Evolutionary conservation across 2,113 vertebrate genomes (phyloP), one percentile per base, ranked within the genome.

Genomic region (Channa argus): DNA sequence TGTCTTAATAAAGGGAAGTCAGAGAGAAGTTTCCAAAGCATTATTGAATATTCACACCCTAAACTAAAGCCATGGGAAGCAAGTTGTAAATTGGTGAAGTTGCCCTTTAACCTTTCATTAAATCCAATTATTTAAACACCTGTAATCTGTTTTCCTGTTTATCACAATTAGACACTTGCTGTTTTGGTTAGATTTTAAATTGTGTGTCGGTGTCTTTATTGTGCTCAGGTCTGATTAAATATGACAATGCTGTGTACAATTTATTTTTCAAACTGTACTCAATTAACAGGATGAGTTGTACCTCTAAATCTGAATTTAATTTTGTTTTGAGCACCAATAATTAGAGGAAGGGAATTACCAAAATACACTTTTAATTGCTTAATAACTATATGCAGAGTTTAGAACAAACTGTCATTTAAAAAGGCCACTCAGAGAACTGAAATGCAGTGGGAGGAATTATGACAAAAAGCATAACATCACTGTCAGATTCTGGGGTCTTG

Each of bases 311-410:
- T n/a, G 5, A 45, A 44, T 62, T 55, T 24, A 69, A 56, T 62
- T 54, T 65, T 6, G 2, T 66, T 79, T 56, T 44, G 9, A 58
- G 68, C 24, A 60, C 34, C 24, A 63, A 41, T 74, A 64, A 64
- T 63, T 60, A 67, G 55, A 80, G 69, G 66, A 89, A 86, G 76
- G 80, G 77, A 75, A 79, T 70, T 58, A 52, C 45, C 63, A 34
- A 50, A 66, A 43, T 37, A 15, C 5, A 46, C 0, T 61, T 10
- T 64, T 74, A 82, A 72, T 41, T 45, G 3, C 39, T 14, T n/a
- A 41, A 8, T 63, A 67, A 65, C 54, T 33, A 13, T 34, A 39
- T 14, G 7, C 9, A 34, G n/a, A 58, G 2, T 43, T 47, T 24
- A 34, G 53, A 70, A 41, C 3, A 49, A 74, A 56, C 39, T 46